Evolutionary conservation across 30 jellyfish, hydroid and myxozoan genomes (phyloP).

Genomic region (Aurelia sp.): DNA sequence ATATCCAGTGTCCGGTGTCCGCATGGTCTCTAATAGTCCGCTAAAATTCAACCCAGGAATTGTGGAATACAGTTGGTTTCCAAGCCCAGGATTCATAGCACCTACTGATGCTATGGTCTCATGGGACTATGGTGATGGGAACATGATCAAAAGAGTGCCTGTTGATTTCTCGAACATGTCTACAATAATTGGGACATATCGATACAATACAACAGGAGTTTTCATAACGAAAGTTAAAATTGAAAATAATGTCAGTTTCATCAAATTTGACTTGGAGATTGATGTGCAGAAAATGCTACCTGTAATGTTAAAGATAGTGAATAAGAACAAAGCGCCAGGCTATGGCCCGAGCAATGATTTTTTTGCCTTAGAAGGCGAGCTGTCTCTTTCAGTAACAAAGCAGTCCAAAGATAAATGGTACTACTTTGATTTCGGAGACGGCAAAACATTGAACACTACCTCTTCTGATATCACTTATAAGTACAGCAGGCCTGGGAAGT

Average conservation of each 20-base stretch:
- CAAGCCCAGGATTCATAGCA: constrained; percentile 50
- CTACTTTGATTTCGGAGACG: constrained; percentile 67
- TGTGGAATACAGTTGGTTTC: constrained; percentile 58
- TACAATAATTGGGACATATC: constrained; percentile 32
- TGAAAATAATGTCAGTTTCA: constrained; percentile 80
- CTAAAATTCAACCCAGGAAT: constrained; percentile 71
- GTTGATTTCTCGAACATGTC: constrained; percentile 28
- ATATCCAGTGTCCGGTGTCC: constrained; percentile 69
- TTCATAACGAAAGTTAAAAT: constrained; percentile 48
- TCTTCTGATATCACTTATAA: constrained; percentile 12
- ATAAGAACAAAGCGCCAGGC: constrained; percentile 49
- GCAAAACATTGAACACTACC: constrained; percentile 38
- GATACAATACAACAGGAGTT: constrained; percentile 67
- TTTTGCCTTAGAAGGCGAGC: constrained; percentile 65
- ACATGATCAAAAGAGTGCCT: constrained; percentile 30
- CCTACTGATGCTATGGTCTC: constrained; percentile 89
- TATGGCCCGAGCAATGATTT: constrained; percentile 40
- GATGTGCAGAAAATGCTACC: constrained; percentile 88
- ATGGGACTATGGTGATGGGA: constrained; percentile 96
- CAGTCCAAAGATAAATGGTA: constrained; percentile 83
- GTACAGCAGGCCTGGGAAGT: constrained; percentile 71
- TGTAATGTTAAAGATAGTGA: constrained; percentile 15
- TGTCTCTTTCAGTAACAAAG: constrained; percentile 61
- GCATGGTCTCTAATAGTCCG: constrained; percentile 77
- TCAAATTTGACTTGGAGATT: constrained; percentile 38